A percentile compares a stretch with the other conserved stretches of the same genome.
These are phyloP conservation scores for Polyommatus icarus DNA, from an alignment of 2,888 invertebrate genomes.

Conservation along the genomic window DNA sequence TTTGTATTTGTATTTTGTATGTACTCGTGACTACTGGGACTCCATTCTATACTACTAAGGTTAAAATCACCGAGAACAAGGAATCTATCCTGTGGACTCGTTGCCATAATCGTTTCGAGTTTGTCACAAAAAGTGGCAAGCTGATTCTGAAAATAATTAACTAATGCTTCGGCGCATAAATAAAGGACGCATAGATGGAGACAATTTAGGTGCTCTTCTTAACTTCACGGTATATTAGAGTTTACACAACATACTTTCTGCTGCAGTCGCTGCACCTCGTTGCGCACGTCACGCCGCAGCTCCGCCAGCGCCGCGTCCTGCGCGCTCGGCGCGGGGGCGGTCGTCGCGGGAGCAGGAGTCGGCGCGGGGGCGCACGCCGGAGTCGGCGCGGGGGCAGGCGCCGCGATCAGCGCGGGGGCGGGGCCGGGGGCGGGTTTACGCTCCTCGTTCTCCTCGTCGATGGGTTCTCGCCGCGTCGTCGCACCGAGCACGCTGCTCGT, in stretches of 20 bases:
- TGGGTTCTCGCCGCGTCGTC: constrained; percentile 86
- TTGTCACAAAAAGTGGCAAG: too few species aligned
- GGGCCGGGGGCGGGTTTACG: constrained; percentile 65
- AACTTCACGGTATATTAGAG: too few species aligned
- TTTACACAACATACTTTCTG: constrained; percentile 55
- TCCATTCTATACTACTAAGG: too few species aligned
- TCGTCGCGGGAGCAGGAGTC: constrained; percentile 50
- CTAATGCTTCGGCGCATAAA: too few species aligned
- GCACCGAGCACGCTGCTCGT: constrained; percentile 66
- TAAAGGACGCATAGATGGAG: too few species aligned
- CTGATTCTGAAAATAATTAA: too few species aligned
- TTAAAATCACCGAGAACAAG: too few species aligned
- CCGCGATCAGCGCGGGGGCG: constrained; percentile 48
- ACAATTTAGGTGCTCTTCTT: too few species aligned
- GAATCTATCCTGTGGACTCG: too few species aligned
- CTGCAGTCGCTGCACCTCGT: constrained; percentile 69
- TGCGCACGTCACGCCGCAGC: constrained; percentile 65
- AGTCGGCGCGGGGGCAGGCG: constrained; percentile 50
- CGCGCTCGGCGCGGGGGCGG: constrained; percentile 48
- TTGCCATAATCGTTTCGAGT: too few species aligned
- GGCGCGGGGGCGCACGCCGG: constrained; percentile 51
- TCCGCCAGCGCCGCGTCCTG: constrained; percentile 80
- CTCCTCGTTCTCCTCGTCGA: constrained; percentile 89
- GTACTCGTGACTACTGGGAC: too few species aligned
- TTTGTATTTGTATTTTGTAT: too few species aligned